A percentile compares a stretch with the other conserved stretches of the same genome.
phyloP scores from a whole-genome alignment of 2,888 invertebrate species.

The Peribatodes rhomboidaria region DNA sequence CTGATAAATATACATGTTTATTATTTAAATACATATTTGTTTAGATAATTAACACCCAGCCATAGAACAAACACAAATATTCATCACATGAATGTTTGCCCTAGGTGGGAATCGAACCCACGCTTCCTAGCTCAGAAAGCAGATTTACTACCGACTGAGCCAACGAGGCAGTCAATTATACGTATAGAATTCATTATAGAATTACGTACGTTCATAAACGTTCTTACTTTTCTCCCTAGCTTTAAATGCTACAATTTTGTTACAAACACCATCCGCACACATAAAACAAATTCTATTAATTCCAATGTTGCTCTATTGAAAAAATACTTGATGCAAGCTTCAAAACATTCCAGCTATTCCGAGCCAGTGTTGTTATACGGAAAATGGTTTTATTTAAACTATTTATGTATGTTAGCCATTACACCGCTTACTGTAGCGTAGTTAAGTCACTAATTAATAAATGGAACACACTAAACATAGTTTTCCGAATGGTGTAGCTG shows the following conservation, averaged over 20 bases:
- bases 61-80: too few species aligned
- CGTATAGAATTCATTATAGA: too few species aligned
- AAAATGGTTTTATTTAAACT: conserved; percentile 38
- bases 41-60: too few species aligned
- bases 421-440: conserved; percentile 60
- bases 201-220: too few species aligned
- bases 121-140: too few species aligned
- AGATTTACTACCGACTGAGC: too few species aligned
- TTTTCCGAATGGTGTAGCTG: conserved; percentile 68
- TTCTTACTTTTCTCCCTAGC: too few species aligned
- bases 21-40: too few species aligned
- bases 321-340: conserved; percentile 11
- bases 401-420: conserved; percentile 55
- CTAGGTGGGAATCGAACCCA: too few species aligned
- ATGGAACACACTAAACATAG: conserved; percentile 72
- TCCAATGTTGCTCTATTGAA: conserved; percentile 12
- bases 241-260: not conserved
- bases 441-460: conserved; percentile 69
- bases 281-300: conserved; percentile 28
- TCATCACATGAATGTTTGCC: too few species aligned
- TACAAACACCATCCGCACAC: conserved; percentile 6
- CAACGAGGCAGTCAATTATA: too few species aligned
- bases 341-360: conserved; percentile 18
- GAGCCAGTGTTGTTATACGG: conserved; percentile 6
- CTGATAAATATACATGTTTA: too few species aligned